These are phyloP conservation scores for Anoplius nigerrimus DNA, from an alignment of 2,888 invertebrate genomes.

Conservation along the genomic window DNA sequence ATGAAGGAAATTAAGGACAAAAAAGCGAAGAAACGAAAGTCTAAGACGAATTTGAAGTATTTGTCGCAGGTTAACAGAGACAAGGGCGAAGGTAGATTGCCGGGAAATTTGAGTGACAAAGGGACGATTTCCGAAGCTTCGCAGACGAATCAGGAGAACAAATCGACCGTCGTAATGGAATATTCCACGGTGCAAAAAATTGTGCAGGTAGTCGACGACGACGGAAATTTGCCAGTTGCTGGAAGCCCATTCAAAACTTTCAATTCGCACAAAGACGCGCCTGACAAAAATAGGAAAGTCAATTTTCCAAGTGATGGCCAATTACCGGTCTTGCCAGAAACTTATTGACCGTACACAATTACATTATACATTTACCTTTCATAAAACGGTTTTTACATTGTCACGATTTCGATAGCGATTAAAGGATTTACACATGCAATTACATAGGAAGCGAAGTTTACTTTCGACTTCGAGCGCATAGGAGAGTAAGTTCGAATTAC, in stretches of 20 bases:
- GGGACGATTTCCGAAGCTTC: slow-evolving; percentile 36
- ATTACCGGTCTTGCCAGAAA: no score
- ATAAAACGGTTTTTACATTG: no score
- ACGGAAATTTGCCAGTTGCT: slow-evolving; percentile 26
- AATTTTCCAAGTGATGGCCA: no score
- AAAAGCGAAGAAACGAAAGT: not conserved
- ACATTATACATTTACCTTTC: no score
- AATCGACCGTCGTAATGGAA: slow-evolving; percentile 60
- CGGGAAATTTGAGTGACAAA: not conserved
- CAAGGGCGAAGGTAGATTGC: not conserved
- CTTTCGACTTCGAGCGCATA: not conserved
- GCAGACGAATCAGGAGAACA: slow-evolving; percentile 44
- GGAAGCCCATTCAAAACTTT: slow-evolving; percentile 18
- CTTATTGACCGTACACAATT: no score
- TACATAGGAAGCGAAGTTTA: no score
- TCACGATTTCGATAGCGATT: no score
- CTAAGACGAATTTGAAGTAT: slow-evolving; percentile 26
- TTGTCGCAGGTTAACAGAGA: not conserved
- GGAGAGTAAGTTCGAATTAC: no score
- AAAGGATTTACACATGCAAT: no score
- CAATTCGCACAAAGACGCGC: slow-evolving; percentile 25
- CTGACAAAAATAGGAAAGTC: slow-evolving; percentile 21
- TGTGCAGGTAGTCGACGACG: slow-evolving; percentile 50
- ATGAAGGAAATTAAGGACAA: slow-evolving; percentile 18
- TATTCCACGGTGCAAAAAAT: slow-evolving; percentile 60